phyloP scores from a whole-genome alignment of 2,888 invertebrate species.

The Apomyelois bistriatella region DNA sequence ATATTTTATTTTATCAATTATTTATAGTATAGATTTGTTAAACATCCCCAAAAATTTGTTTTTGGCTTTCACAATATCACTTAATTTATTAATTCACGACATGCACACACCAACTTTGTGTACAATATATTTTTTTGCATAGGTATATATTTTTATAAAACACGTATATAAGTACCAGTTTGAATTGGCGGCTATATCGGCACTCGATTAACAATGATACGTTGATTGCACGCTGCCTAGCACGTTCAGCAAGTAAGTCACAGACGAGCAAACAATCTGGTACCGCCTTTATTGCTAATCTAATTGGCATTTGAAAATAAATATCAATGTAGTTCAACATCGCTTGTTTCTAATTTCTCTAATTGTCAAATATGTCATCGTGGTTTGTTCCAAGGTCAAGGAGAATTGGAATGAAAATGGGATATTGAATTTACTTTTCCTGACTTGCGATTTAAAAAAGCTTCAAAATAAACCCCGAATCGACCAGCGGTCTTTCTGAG shows the following conservation, averaged over 20 bases:
- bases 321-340: conserved; percentile 21
- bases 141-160: conserved; percentile 10
- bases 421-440: no score
- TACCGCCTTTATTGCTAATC: not conserved
- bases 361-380: not conserved
- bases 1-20: no score
- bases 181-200: conserved; percentile 18
- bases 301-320: conserved; percentile 19
- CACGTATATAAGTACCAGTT: conserved; percentile 1
- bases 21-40: not conserved
- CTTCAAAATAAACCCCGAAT: no score
- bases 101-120: not conserved
- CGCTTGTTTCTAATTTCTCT: not conserved
- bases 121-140: not conserved
- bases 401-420: no score
- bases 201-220: conserved; percentile 36
- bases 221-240: conserved; percentile 76
- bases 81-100: not conserved
- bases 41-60: not conserved
- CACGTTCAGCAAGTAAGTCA: conserved; percentile 84
- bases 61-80: not conserved
- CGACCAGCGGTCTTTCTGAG: no score
- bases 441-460: no score
- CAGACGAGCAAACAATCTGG: conserved; percentile 18
- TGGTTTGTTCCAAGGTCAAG: no score